Evolutionary conservation across 1,140 invertebrate species (phyloP), one percentile per base, ranked within the genome.

Genomic region (Colletes latitarsis): DNA sequence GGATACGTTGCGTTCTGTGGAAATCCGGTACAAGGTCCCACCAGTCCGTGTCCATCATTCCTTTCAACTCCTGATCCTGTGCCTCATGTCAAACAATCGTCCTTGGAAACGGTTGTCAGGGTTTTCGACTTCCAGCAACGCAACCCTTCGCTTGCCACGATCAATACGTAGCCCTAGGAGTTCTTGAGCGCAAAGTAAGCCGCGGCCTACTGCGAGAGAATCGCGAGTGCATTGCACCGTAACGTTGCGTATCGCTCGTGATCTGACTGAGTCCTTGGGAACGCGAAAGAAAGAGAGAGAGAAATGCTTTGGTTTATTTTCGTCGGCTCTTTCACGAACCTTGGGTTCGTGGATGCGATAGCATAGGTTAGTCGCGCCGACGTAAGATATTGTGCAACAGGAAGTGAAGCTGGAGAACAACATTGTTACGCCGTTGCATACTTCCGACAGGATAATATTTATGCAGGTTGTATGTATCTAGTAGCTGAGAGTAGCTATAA

Each of bases 1-100:
- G 95, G 46, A 96, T 87, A 39, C 91, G 87, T 43, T 89, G 92
- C 15, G 92, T 86, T 6, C 91, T 86, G 53, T 89, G 74, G 63
- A 93, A 91, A 71, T 94, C 91, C 9, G 95, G 95, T 19, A 93
- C 93, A 77, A 95, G 92, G 74, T 93, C 93, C 95, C 95, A 96
- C 95, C 95, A 95, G 83, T 95, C 94, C 82, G 93, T 92, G 58
- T 94, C 94, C 93, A 93, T 93, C 92, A 93, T 86, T 85, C 55
- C 72, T 62, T 30, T 19, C 39, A 30, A 66, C 41, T 83, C 68
- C 71, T 77, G 57, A 81, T 82, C 71, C 80, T 53, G 53, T 66
- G 64, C 81, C 79, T 76, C 82, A 81, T 64, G 75, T 62, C 80
- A 86, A 90, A 90, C 89, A 88, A 90, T 82, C 84, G 79, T 57